Evolutionary conservation across 2,888 invertebrate genomes (phyloP).

Genomic region (Caprella mutica): DNA sequence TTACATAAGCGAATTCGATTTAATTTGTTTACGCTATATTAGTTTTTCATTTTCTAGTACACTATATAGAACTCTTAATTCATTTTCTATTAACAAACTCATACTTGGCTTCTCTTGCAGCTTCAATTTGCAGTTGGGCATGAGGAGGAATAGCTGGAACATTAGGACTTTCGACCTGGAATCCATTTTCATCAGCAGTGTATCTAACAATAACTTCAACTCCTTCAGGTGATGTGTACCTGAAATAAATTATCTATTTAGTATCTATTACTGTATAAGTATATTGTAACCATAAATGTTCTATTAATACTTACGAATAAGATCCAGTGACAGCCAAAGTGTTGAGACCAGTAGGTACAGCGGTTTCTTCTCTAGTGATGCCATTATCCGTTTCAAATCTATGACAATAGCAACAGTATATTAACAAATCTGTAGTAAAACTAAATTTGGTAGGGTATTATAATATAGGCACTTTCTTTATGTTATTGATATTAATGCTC

Average conservation of each 20-base stretch:
- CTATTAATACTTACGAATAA: slow-evolving; percentile 2
- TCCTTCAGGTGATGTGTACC: slow-evolving; percentile 13
- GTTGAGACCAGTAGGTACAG: neutral
- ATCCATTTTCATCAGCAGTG: slow-evolving; percentile 11
- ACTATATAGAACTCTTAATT: too few species aligned
- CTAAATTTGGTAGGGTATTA: neutral
- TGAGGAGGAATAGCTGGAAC: slow-evolving; percentile 3
- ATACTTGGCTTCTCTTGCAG: slow-evolving; percentile 8
- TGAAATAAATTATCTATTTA: neutral
- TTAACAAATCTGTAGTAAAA: too few species aligned
- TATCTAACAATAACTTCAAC: neutral
- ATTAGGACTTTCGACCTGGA: slow-evolving; percentile 7
- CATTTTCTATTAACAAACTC: too few species aligned
- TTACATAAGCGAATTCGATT: too few species aligned
- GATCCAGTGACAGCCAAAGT: neutral
- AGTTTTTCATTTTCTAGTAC: too few species aligned
- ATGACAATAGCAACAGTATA: neutral
- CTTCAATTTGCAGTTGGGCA: neutral
- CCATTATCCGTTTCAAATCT: slow-evolving; percentile 6
- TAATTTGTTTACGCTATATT: too few species aligned
- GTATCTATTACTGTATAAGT: neutral
- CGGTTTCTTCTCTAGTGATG: slow-evolving; percentile 1
- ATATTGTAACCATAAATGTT: neutral
- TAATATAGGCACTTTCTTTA: too few species aligned
- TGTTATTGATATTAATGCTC: too few species aligned